Base-by-base conservation (phyloP, 2,797 vertebrate species). In the Schizopygopsis malacanthus region DNA sequence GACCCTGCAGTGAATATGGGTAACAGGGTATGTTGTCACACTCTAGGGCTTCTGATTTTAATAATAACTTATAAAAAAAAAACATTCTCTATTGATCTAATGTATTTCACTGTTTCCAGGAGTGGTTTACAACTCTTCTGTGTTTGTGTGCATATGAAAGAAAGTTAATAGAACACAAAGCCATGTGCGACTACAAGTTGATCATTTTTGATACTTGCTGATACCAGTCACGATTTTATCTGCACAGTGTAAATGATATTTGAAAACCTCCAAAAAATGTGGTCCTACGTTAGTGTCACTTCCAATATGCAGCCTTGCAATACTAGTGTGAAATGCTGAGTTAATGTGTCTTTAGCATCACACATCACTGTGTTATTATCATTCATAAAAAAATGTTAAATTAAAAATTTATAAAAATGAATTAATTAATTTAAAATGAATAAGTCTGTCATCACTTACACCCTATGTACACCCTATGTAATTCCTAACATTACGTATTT, bases 271-370 rank as follows among this genome's bases (percentile, higher is more conserved):
- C 6, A 1, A 63, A 79, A 61, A 63, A 28, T 28, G 8, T 63
- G 77, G 8, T 63, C n/a, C 56, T 79, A 18, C 39, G 20, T 79
- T n/a, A 79, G 54, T 15, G n/a, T 79, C 56, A 79, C 54, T 56
- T 63, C 7, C n/a, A 18, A 15, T 79, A n/a, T 63, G 22, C 15
- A 45, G 39, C 8, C 37, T 63, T 43, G 22, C n/a, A 15, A 79
- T n/a, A 45, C n/a, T 39, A 45, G 77, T 79, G 77, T 63, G n/a
- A 79, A 61, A 59, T 63, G 77, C 39, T 79, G 56, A 79, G 56
- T 45, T 45, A 43, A 56, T 43, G n/a, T 61, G 59, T 79, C 54
- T 79, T 77, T 56, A 77, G 56, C 37, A 61, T 43, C 22, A 41
- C 76, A 76, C 72, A 52, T 76, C 73, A 22, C 47, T 43, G 39